Conservation (phyloP, 1,140 invertebrate genomes). For the Pachyrhynchus sulphureomaculatus region DNA sequence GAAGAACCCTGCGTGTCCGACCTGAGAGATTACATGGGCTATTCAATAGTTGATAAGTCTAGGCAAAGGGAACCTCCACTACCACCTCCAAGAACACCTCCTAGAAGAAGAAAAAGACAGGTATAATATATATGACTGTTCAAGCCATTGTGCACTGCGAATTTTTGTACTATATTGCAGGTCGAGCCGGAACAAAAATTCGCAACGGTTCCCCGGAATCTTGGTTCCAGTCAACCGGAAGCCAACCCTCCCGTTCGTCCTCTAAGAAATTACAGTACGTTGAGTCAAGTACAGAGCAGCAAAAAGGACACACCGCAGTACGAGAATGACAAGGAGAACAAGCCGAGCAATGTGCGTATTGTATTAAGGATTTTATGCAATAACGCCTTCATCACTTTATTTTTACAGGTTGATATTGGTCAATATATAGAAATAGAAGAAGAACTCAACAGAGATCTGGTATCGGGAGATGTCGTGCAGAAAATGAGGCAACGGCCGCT, state of each 20-base stretch:
- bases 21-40: slow-evolving; percentile 59
- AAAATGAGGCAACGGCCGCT: slow-evolving; percentile 80
- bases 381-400: too few species aligned
- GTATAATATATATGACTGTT: too few species aligned
- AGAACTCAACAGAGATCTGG: slow-evolving; percentile 60
- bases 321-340: slow-evolving; percentile 50
- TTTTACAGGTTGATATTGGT: slow-evolving; percentile 50
- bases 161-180: slow-evolving; percentile 22
- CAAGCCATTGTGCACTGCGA: too few species aligned
- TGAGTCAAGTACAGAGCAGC: slow-evolving; percentile 61
- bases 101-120: slow-evolving; percentile 55
- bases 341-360: slow-evolving; percentile 32
- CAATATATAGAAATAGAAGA: slow-evolving; percentile 66
- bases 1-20: slow-evolving; percentile 46
- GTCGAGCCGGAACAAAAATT: slow-evolving; percentile 47
- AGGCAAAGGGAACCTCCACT: slow-evolving; percentile 57
- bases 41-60: slow-evolving; percentile 67
- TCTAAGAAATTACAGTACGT: slow-evolving; percentile 67
- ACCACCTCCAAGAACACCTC: slow-evolving; percentile 53
- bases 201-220: slow-evolving; percentile 56
- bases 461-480: slow-evolving; percentile 69
- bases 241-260: slow-evolving; percentile 54
- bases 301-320: slow-evolving; percentile 49
- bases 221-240: slow-evolving; percentile 14
- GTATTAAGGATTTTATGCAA: not conserved